Evolutionary conservation across 1,140 invertebrate genomes (phyloP).

Genomic region (Wiebesia pumilae): DNA sequence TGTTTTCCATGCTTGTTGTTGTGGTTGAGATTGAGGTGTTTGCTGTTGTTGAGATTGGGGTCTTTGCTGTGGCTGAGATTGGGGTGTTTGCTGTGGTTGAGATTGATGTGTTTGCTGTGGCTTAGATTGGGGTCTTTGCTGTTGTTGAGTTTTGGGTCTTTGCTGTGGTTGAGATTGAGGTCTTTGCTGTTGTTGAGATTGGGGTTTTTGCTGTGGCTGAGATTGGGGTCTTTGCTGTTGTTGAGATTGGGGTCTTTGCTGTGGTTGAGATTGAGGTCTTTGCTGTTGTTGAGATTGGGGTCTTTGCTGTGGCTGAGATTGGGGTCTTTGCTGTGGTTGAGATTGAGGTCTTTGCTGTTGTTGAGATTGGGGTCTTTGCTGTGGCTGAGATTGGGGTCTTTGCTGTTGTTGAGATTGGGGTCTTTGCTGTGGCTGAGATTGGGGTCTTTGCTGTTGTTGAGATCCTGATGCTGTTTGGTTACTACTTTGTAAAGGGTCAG

Average conservation of each 20-base stretch:
- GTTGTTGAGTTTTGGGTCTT: slow-evolving; percentile 31
- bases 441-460: background rate
- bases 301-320: background rate
- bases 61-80: too few species aligned
- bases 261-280: too few species aligned
- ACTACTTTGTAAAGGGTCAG: too few species aligned
- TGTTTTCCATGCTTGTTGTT: too few species aligned
- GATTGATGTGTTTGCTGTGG: slow-evolving; percentile 19
- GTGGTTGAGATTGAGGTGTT: too few species aligned
- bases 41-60: too few species aligned
- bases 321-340: background rate
- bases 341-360: slow-evolving; percentile 3
- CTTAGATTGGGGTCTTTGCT: slow-evolving; percentile 44
- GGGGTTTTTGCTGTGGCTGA: background rate
- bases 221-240: background rate
- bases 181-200: background rate
- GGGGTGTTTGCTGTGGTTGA: too few species aligned
- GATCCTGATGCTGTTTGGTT: background rate
- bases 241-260: too few species aligned
- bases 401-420: background rate
- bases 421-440: background rate
- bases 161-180: background rate
- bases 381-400: background rate
- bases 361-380: slow-evolving; percentile 47
- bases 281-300: background rate